Evolutionary conservation across 2,113 vertebrate genomes (phyloP).

Genomic region (Pundamilia nyererei): DNA sequence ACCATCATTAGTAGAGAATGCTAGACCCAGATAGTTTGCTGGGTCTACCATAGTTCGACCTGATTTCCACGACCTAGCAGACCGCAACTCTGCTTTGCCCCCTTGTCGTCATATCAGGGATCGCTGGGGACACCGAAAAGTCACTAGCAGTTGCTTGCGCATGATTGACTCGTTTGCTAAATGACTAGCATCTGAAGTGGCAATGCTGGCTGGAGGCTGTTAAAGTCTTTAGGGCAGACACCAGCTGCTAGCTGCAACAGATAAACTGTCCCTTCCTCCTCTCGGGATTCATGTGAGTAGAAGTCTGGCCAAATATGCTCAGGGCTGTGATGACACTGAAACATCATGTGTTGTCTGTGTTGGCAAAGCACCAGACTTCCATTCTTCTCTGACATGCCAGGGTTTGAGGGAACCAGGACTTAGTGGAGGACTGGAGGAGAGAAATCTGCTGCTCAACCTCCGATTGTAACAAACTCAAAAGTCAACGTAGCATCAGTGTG

Average conservation of each 20-base stretch:
- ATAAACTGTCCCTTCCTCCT: slow-evolving; percentile 50
- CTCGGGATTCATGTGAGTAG: slow-evolving; percentile 35
- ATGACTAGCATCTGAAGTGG: slow-evolving; percentile 58
- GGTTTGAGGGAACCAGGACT: neutral
- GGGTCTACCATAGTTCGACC: slow-evolving; percentile 34
- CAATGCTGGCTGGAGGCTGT: slow-evolving; percentile 38
- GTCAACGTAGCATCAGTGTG: neutral
- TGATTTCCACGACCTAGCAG: slow-evolving; percentile 45
- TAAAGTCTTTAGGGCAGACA: slow-evolving; percentile 52
- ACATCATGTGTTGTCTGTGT: slow-evolving; percentile 26
- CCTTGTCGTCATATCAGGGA: slow-evolving; percentile 21
- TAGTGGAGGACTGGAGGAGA: neutral
- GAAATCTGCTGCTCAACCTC: neutral
- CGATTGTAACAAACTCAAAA: neutral
- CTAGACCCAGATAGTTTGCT: slow-evolving; percentile 37
- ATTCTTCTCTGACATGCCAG: slow-evolving; percentile 21
- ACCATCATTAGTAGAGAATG: slow-evolving; percentile 23
- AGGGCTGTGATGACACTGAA: slow-evolving; percentile 46
- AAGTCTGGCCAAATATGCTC: slow-evolving; percentile 43
- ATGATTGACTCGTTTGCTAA: slow-evolving; percentile 68
- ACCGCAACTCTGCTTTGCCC: slow-evolving; percentile 14
- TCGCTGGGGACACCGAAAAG: slow-evolving; percentile 32
- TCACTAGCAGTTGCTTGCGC: slow-evolving; percentile 44
- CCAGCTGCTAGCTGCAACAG: slow-evolving; percentile 63
- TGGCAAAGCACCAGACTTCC: neutral